Evolutionary conservation across 2,888 invertebrate genomes (phyloP), one percentile per base, ranked within the genome.

Genomic region (Yponomeuta evonymella): DNA sequence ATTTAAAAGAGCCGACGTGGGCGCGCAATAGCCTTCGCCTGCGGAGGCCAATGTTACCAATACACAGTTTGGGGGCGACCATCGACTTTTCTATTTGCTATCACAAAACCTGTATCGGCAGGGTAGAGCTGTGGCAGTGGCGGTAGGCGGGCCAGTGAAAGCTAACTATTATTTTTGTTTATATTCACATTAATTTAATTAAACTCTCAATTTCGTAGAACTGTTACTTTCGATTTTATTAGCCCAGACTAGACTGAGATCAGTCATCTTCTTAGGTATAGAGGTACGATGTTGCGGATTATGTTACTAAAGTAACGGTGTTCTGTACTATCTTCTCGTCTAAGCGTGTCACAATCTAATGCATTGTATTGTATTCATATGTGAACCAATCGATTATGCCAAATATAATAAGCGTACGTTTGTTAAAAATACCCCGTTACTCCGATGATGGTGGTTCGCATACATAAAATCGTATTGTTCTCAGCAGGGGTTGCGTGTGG

Each of bases 61-160:
- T 43, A 70, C 70, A 65, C 70, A 36, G n/a, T 67, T 67, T n/a
- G 48, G 30, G 29, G 48, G 48, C 68, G 48, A 48, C 68, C 23
- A 30, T 23, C 68, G 29, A 51, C 33, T 62, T 51, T 64, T 71
- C 48, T 67, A 66, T 68, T 62, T 48, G 43, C 58, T 70, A 74
- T 72, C 73, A 74, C 73, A 73, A 77, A 80, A 81, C 82, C 78
- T 75, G 80, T 79, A 78, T 78, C 73, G 75, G 78, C 79, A 75
- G 74, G 75, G 74, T 76, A 73, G 74, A 78, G 75, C 78, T 74
- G 77, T 75, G 78, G 48, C 76, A 75, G 75, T 69, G 73, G 73
- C 77, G 77, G 87, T 84, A 81, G 85, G 85, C 83, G 84, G 70
- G 23, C 62, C 68, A 87, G 90, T 88, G 90, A 89, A 89, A 89